Conservation (phyloP, 2,888 invertebrate species). For the Philhelius pedissequus region DNA sequence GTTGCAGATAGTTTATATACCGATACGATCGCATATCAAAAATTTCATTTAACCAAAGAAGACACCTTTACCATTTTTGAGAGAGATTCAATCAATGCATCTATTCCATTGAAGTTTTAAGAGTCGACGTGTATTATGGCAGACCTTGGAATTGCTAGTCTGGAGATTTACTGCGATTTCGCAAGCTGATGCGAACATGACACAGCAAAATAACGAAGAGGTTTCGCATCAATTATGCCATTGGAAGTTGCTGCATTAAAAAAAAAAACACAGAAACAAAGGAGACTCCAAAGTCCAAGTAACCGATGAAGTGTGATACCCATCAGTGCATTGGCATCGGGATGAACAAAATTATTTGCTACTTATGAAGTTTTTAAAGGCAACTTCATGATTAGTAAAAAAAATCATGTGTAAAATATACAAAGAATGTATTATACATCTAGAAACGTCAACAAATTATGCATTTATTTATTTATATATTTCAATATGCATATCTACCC, state of each 20-base stretch:
- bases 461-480: no score
- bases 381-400: no score
- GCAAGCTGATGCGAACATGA: constrained; percentile 46
- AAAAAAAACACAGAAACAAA: background rate
- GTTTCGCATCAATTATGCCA: constrained; percentile 39
- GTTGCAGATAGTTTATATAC: constrained; percentile 36
- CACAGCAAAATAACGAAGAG: constrained; percentile 34
- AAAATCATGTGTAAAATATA: no score
- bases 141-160: constrained; percentile 45
- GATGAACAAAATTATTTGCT: background rate
- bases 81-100: constrained; percentile 27
- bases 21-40: constrained; percentile 24
- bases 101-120: background rate
- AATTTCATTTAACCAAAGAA: constrained; percentile 21
- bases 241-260: background rate
- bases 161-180: constrained; percentile 52
- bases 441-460: no score
- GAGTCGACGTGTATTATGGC: constrained; percentile 29
- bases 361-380: background rate
- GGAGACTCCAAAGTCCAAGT: constrained; percentile 50
- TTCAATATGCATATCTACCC: no score
- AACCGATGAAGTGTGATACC: constrained; percentile 48
- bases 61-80: background rate
- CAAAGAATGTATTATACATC: no score
- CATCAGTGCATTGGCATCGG: constrained; percentile 34